Conservation (phyloP, 2,113 vertebrate genomes). For the Hylia prasina region DNA sequence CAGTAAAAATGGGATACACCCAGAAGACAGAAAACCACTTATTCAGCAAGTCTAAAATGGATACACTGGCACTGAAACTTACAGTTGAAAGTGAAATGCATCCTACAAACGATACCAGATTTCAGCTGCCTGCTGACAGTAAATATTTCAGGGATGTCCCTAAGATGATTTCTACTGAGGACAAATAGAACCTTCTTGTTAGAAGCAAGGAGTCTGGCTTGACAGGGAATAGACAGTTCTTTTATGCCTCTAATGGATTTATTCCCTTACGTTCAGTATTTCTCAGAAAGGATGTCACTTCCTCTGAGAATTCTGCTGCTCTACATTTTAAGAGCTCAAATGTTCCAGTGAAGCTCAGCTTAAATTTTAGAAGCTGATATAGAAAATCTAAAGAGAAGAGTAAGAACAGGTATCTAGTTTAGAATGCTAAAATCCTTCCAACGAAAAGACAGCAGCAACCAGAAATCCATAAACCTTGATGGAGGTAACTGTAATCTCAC, state of each 20-base stretch:
- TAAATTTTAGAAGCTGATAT: not conserved
- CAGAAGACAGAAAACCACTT: conserved; percentile 44
- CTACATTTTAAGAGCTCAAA: conserved; percentile 26
- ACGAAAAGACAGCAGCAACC: not conserved
- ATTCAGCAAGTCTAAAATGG: conserved; percentile 63
- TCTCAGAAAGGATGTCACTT: conserved; percentile 44
- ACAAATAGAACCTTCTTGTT: not conserved
- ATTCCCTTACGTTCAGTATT: not conserved
- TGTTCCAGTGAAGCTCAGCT: not conserved
- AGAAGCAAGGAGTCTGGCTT: not conserved
- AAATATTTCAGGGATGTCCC: conserved; percentile 5
- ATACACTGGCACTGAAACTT: conserved; percentile 18
- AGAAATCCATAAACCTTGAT: not conserved
- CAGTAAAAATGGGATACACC: conserved; percentile 38
- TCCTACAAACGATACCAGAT: not conserved
- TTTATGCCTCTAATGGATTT: not conserved
- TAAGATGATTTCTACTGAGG: not conserved
- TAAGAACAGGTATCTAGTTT: not conserved
- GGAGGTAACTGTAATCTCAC: not conserved
- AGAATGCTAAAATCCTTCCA: not conserved
- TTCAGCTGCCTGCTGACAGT: not conserved
- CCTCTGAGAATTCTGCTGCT: conserved; percentile 46
- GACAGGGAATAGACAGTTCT: not conserved
- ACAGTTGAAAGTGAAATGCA: conserved; percentile 38
- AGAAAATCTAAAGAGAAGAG: not conserved